Conservation (phyloP, 2,888 invertebrate species). For the Plagodis dolabraria region DNA sequence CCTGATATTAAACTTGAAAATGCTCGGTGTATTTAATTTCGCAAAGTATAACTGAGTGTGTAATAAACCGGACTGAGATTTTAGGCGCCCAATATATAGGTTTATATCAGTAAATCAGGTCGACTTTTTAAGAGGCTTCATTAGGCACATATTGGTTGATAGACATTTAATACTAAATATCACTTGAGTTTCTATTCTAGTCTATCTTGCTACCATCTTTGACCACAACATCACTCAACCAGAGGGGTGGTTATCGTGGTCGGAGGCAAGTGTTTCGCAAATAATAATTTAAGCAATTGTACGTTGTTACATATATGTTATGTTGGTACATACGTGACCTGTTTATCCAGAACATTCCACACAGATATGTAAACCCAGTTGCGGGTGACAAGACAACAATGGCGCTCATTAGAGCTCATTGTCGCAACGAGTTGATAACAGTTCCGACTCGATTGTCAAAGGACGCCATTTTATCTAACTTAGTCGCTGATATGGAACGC, state of each 20-base stretch:
- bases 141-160: neutral
- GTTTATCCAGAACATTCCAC: conserved; percentile 3
- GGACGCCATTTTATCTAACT: conserved; percentile 47
- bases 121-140: neutral
- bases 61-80: conserved; percentile 1
- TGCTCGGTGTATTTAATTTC: conserved; percentile 8
- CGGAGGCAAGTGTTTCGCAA: no score
- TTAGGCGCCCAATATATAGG: neutral
- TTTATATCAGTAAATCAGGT: neutral
- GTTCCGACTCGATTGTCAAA: conserved; percentile 47
- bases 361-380: conserved; percentile 20
- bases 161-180: neutral
- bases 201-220: no score
- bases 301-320: no score
- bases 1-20: conserved; percentile 23
- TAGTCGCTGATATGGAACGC: conserved; percentile 41
- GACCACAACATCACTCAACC: no score
- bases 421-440: conserved; percentile 41
- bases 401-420: conserved; percentile 37
- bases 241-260: no score
- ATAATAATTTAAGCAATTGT: no score
- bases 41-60: conserved; percentile 6
- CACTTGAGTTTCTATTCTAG: no score
- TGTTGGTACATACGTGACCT: conserved; percentile 6
- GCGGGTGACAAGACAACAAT: conserved; percentile 30